A percentile compares a stretch with the other conserved stretches of the same genome.
Conservation (phyloP, 2,888 invertebrate genomes). For the Tanypteryx hageni region DNA sequence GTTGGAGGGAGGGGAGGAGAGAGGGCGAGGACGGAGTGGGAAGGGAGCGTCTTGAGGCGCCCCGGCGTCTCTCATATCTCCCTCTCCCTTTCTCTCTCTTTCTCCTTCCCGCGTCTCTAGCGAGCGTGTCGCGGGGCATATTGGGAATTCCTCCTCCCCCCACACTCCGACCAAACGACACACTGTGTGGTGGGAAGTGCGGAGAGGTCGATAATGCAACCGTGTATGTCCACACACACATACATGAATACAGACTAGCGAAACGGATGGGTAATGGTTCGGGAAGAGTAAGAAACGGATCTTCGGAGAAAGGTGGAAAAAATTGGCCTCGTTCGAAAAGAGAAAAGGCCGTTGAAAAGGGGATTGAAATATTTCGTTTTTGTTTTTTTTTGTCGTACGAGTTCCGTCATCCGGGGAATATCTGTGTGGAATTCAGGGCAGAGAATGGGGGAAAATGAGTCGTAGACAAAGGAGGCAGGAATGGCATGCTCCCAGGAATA, state of each 20-base stretch:
- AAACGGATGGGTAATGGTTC: background rate
- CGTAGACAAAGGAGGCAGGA: too few species aligned
- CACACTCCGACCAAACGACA: background rate
- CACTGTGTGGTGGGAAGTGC: background rate
- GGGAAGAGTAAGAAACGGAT: background rate
- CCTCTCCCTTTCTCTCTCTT: background rate
- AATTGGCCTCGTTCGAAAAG: too few species aligned
- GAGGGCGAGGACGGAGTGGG: background rate
- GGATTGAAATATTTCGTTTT: too few species aligned
- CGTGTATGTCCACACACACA: background rate
- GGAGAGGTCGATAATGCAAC: slow-evolving; percentile 11
- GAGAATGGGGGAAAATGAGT: too few species aligned
- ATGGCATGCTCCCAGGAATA: too few species aligned
- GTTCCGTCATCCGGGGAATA: too few species aligned
- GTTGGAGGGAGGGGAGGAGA: background rate
- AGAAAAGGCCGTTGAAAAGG: too few species aligned
- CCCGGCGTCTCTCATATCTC: background rate
- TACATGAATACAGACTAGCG: background rate
- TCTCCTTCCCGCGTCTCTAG: too few species aligned
- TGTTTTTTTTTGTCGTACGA: too few species aligned
- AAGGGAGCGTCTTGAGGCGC: background rate
- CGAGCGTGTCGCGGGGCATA: background rate
- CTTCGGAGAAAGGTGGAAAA: too few species aligned
- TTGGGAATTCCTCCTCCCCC: slow-evolving; percentile 22
- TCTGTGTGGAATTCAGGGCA: too few species aligned